These are phyloP conservation scores for Scomber scombrus DNA, from an alignment of 2,113 vertebrate species.

Conservation along the genomic window DNA sequence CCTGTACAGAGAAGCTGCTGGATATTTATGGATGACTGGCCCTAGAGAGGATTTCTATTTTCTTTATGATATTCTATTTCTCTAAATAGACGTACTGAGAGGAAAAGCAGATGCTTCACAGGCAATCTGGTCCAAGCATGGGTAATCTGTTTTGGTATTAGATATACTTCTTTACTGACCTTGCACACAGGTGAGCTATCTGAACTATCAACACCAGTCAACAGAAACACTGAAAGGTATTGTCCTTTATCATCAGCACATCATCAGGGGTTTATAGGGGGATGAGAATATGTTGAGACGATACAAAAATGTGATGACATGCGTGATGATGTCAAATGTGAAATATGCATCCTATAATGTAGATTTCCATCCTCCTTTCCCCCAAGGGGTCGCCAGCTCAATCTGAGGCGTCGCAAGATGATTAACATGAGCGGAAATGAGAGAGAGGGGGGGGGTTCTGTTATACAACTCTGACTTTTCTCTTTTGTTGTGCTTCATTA, in stretches of 20 bases:
- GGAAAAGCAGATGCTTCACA: constrained; percentile 66
- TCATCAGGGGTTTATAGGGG: no score
- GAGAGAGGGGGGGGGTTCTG: no score
- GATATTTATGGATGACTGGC: constrained; percentile 67
- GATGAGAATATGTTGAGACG: not conserved
- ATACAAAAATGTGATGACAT: no score
- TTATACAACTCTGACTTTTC: no score
- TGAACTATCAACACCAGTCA: not conserved
- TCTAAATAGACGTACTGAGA: constrained; percentile 53
- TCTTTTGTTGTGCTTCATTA: no score
- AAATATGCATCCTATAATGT: no score
- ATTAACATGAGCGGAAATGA: no score
- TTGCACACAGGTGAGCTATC: constrained; percentile 22
- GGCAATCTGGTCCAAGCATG: not conserved
- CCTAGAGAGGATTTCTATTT: constrained; percentile 44
- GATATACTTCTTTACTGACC: not conserved
- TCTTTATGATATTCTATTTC: constrained; percentile 52
- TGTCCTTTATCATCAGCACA: not conserved
- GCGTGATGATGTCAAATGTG: no score
- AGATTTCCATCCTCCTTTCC: not conserved
- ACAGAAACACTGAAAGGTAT: not conserved
- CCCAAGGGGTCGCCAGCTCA: not conserved
- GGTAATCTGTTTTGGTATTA: constrained; percentile 5
- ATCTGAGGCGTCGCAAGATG: not conserved
- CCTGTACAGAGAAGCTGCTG: constrained; percentile 65